These are phyloP conservation scores for Virgularia gustaviana DNA, from an alignment of 92 coral and sea anemone genomes.

Conservation along the genomic window DNA sequence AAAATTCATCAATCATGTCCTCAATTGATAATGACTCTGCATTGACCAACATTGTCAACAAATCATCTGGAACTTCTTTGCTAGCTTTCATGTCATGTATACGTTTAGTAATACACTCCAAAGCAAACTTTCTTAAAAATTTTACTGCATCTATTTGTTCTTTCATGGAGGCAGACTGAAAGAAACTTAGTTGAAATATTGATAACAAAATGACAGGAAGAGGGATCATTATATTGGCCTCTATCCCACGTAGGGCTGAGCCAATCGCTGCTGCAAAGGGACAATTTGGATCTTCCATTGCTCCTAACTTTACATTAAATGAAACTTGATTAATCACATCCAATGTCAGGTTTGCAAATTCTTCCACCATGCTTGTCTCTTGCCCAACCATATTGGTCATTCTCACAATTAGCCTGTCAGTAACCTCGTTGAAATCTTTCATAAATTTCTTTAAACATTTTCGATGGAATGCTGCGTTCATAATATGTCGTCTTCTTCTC, in stretches of 20 bases:
- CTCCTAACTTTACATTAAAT: constrained; percentile 59
- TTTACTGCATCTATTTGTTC: constrained; percentile 31
- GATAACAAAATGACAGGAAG: constrained; percentile 50
- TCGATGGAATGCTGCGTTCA: constrained; percentile 81
- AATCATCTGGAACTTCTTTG: constrained; percentile 52
- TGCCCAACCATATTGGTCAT: constrained; percentile 51
- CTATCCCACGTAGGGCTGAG: constrained; percentile 44
- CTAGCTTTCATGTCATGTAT: constrained; percentile 19
- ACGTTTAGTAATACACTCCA: constrained; percentile 10
- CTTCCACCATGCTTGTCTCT: constrained; percentile 57
- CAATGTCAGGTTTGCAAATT: constrained; percentile 65
- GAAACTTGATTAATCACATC: constrained; percentile 86
- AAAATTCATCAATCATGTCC: constrained; percentile 62
- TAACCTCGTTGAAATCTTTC: constrained; percentile 62
- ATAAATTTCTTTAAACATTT: constrained; percentile 68
- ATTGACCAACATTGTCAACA: constrained; percentile 52
- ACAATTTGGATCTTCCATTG: constrained; percentile 47
- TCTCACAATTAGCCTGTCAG: constrained; percentile 54
- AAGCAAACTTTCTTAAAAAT: constrained; percentile 59
- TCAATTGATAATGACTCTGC: constrained; percentile 48
- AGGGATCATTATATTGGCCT: constrained; percentile 36
- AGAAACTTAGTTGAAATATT: constrained; percentile 42
- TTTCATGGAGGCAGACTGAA: constrained; percentile 24
- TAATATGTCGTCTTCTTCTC: constrained; percentile 60
- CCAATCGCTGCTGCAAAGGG: constrained; percentile 62